Conservation (phyloP, 2,797 vertebrate genomes). For the Gila robusta region DNA sequence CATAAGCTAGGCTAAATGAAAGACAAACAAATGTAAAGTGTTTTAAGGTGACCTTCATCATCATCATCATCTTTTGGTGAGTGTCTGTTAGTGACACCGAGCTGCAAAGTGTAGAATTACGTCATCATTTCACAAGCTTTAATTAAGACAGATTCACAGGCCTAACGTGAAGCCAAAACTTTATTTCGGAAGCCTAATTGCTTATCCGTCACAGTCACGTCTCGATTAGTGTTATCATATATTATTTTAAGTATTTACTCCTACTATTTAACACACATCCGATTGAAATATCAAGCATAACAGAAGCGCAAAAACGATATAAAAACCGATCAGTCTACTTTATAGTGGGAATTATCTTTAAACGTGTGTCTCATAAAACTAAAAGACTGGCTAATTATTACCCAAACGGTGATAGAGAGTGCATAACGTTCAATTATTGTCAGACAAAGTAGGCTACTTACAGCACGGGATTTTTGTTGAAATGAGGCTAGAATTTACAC, state of each 20-base stretch:
- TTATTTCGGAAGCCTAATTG: conserved; percentile 7
- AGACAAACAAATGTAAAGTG: neutral
- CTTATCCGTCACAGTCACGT: conserved; percentile 10
- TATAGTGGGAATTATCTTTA: conserved; percentile 38
- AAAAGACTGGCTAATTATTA: conserved; percentile 29
- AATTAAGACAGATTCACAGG: neutral
- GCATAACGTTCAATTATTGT: conserved; percentile 42
- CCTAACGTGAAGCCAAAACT: conserved; percentile 14
- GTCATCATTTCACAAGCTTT: neutral
- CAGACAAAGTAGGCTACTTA: conserved; percentile 15
- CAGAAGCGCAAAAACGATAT: conserved; percentile 14
- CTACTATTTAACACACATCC: conserved; percentile 24
- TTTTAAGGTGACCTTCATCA: neutral
- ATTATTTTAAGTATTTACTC: conserved; percentile 37
- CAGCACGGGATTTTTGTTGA: conserved; percentile 21
- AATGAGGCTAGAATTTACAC: conserved; percentile 14
- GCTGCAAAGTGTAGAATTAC: neutral
- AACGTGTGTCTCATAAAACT: conserved; percentile 47
- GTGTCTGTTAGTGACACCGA: conserved; percentile 28
- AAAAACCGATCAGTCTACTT: conserved; percentile 42
- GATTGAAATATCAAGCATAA: conserved; percentile 9
- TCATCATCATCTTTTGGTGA: neutral
- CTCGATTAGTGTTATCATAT: conserved; percentile 35
- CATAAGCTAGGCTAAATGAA: neutral
- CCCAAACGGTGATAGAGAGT: conserved; percentile 44